Base-by-base conservation (phyloP, 2,797 vertebrate species). In the Gastrophryne carolinensis region DNA sequence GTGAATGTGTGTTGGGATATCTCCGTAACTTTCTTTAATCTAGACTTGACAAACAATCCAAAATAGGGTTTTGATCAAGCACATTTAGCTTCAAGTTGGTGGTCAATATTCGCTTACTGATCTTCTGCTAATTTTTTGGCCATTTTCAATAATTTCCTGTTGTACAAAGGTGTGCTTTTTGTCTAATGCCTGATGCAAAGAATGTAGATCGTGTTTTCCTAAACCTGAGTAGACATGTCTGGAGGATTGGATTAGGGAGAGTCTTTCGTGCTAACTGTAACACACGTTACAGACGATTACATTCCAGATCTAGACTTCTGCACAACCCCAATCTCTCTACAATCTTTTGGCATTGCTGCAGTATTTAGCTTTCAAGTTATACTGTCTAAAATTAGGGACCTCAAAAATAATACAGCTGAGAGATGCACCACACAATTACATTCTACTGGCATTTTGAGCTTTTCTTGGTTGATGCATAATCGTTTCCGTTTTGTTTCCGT, bases 151-250 rank as follows among this genome's bases (percentile, higher is more conserved):
- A n/a, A n/a, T n/a, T n/a, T n/a, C n/a, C n/a, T n/a, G n/a, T n/a
- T n/a, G n/a, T n/a, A n/a, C n/a, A n/a, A n/a, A n/a, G n/a, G n/a
- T n/a, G n/a, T n/a, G n/a, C n/a, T n/a, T n/a, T n/a, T n/a, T n/a
- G n/a, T n/a, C n/a, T n/a, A n/a, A n/a, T n/a, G 17, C 29, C 17
- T 3, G 19, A 49, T 49, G 53, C 11, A 23, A 49, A 67, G 67
- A 72, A 78, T 78, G 58, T 64, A 44, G 6, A 5, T 11, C 62
- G 37, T 32, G 35, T 44, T 24, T 3, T 34, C 2, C 26, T 26
- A 34, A 44, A 34, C 75, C 1, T 65, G 75, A 72, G 49, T 49
- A 63, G 27, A 78, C 75, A 17, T 58, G 66, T 77, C 57, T 24
- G 3, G 4, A 63, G 49, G 7, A 17, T 19, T 24, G 49, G 7